Conservation (phyloP, 2,888 invertebrate species). For the Leucania comma region DNA sequence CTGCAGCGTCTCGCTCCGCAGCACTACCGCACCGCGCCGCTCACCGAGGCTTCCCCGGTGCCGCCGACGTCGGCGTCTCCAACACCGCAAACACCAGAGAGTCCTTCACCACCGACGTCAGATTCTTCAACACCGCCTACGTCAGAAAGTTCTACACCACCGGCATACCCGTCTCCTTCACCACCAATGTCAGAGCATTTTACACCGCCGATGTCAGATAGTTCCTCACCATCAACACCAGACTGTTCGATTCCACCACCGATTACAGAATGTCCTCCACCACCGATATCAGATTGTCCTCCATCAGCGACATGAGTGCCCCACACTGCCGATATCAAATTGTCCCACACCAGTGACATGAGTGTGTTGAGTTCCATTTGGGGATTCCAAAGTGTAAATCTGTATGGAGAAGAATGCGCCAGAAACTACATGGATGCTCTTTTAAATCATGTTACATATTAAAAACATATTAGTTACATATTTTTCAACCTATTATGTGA, state of each 20-base stretch:
- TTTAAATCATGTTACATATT: background rate
- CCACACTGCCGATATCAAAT: background rate
- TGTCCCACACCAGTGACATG: background rate
- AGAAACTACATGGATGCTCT: background rate
- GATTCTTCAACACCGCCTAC: background rate
- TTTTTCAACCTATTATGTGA: too few relatives aligned
- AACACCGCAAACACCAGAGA: background rate
- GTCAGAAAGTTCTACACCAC: background rate
- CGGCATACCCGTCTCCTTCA: background rate
- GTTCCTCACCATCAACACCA: background rate
- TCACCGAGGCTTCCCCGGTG: background rate
- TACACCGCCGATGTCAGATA: background rate
- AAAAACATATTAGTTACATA: too few relatives aligned
- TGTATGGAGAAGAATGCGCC: too few relatives aligned
- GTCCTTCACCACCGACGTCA: background rate
- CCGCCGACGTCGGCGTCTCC: background rate
- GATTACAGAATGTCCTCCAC: background rate
- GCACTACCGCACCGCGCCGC: background rate
- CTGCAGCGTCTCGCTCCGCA: conserved; percentile 30
- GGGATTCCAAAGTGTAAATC: too few relatives aligned
- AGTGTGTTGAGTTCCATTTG: too few relatives aligned
- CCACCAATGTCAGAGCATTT: background rate
- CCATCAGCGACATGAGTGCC: background rate
- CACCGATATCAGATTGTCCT: background rate
- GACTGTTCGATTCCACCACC: background rate